These are phyloP conservation scores for Thecophora atra DNA, from an alignment of 2,888 invertebrate genomes.

Conservation along the genomic window DNA sequence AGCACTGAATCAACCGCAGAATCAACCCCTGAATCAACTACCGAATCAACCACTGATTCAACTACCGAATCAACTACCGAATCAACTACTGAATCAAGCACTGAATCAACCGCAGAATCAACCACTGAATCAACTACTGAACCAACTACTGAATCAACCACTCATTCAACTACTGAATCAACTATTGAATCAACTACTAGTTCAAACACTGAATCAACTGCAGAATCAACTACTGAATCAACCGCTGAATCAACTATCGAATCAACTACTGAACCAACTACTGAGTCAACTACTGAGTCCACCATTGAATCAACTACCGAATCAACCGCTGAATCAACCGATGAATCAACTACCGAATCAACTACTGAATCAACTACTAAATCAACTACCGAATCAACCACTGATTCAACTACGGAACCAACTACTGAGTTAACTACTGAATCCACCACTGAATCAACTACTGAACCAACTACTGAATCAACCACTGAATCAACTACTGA, in stretches of 20 bases:
- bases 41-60: background rate
- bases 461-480: background rate
- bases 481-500: background rate
- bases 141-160: background rate
- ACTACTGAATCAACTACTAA: background rate
- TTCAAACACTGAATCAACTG: background rate
- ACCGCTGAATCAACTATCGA: background rate
- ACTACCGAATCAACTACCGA: background rate
- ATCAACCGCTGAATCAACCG: background rate
- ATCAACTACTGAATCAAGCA: background rate
- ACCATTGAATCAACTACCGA: background rate
- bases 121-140: background rate
- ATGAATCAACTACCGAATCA: background rate
- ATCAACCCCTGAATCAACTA: background rate
- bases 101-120: background rate
- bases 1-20: background rate
- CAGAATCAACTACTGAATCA: background rate
- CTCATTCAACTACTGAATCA: background rate
- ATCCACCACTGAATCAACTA: background rate
- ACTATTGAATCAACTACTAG: background rate
- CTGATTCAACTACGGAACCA: background rate
- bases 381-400: background rate
- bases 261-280: background rate
- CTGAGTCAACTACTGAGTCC: background rate
- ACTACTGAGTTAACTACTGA: background rate